Evolutionary conservation across 2,113 vertebrate species (phyloP), one percentile per base, ranked within the genome.

Genomic region (Elephantulus edwardii): DNA sequence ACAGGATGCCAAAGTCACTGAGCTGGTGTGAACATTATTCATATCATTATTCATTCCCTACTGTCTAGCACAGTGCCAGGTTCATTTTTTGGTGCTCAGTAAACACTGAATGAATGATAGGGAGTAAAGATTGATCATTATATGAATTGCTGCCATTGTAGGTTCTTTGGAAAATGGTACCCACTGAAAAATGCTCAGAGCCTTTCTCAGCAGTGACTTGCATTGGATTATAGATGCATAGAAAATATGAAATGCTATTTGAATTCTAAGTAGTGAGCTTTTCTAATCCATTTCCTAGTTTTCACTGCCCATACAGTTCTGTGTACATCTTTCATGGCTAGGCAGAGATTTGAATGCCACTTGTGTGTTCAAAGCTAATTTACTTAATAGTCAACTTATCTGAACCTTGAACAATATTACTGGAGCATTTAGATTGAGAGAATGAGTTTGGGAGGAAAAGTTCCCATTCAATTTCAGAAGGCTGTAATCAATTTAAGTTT

Each of bases 341-440:
- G 96, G 93, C 26, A 74, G 91, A 44, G 46, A 96, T 97, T 95
- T 96, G 95, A 98, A 95, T 92, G 58, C 76, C 95, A 91, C 24
- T 64, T 95, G 48, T 93, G 86, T 95, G 80, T 90, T 92, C 95
- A 94, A 96, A 96, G 30, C 75, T 95, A 77, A 64, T 95, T 96
- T 95, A 88, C 10, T 96, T 97, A 62, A 50, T 88, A 91, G 62
- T 81, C 71, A 88, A 86, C 92, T 92, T 96, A 89, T 81, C 82
- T 89, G 87, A 88, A 93, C 89, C 66, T 71, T 80, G 94, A 96
- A 89, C 6, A 92, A n/a, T 78, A 86, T 86, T 88, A 94, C 88
- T 86, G 92, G 95, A 95, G 38, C 86, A 83, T 96, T 95, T 86
- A n/a, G 77, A 62, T 74, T 66, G 52, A 76, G 78, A 71, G 30